Percentiles rank a stretch among this genome's conserved stretches.
Conservation (phyloP, 2,797 vertebrate genomes). For the Bradypodion ventrale region DNA sequence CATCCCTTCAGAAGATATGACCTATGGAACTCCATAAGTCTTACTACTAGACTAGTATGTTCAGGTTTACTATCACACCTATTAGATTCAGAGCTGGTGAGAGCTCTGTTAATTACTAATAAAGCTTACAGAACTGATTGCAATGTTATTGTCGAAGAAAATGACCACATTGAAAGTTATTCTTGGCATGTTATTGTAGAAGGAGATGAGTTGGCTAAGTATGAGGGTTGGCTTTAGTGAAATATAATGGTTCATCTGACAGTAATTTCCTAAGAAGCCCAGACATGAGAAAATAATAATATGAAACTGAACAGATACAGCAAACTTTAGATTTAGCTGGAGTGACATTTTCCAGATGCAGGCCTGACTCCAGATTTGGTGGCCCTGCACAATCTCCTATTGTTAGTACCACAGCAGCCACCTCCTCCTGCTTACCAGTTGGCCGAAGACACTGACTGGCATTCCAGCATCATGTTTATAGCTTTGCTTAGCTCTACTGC, state of each 20-base stretch:
- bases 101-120: background rate
- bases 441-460: too few species aligned
- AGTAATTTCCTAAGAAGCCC: background rate
- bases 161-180: slow-evolving; percentile 1
- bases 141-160: slow-evolving; percentile 24
- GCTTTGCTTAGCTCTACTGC: background rate
- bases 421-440: background rate
- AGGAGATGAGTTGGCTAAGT: slow-evolving; percentile 29
- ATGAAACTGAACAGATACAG: slow-evolving; percentile 3
- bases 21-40: background rate
- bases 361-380: background rate
- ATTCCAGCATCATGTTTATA: background rate
- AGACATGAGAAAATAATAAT: slow-evolving; percentile 25
- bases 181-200: slow-evolving; percentile 30
- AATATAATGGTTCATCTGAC: background rate
- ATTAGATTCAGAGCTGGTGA: slow-evolving; percentile 12
- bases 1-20: background rate
- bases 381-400: background rate
- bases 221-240: slow-evolving; percentile 28
- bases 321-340: background rate
- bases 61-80: background rate
- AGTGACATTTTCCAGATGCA: background rate
- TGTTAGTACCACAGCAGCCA: background rate
- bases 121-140: slow-evolving; percentile 20
- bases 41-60: background rate